Conservation (phyloP, 2,113 vertebrate species). For the Ceyx cyanopectus region DNA sequence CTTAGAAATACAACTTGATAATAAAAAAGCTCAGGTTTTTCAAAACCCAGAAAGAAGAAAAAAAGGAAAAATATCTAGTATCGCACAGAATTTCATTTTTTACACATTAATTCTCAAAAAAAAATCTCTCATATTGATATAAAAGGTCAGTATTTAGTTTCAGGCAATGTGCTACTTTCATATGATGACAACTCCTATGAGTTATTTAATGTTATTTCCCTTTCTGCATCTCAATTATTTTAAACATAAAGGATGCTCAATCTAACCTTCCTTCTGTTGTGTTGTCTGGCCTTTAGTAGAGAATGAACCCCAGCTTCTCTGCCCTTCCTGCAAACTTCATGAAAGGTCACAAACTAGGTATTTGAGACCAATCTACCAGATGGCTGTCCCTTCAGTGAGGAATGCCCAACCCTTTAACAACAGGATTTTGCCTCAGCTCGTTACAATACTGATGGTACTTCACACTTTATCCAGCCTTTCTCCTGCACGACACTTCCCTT, state of each 20-base stretch:
- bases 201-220: neutral
- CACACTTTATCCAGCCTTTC: neutral
- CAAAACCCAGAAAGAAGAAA: neutral
- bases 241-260: neutral
- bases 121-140: neutral
- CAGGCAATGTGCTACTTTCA: neutral
- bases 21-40: neutral
- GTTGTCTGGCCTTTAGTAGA: neutral
- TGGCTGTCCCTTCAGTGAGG: neutral
- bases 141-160: neutral
- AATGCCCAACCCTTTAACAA: neutral
- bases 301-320: neutral
- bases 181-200: neutral
- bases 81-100: neutral
- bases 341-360: neutral
- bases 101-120: neutral
- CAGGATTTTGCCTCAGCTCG: neutral
- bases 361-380: neutral
- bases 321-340: neutral
- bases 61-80: neutral
- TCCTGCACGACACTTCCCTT: neutral
- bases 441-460: neutral
- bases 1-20: neutral
- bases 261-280: neutral
- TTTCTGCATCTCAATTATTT: neutral